phyloP scores from a whole-genome alignment of 2,888 invertebrate genomes.

The Erebia ligea region DNA sequence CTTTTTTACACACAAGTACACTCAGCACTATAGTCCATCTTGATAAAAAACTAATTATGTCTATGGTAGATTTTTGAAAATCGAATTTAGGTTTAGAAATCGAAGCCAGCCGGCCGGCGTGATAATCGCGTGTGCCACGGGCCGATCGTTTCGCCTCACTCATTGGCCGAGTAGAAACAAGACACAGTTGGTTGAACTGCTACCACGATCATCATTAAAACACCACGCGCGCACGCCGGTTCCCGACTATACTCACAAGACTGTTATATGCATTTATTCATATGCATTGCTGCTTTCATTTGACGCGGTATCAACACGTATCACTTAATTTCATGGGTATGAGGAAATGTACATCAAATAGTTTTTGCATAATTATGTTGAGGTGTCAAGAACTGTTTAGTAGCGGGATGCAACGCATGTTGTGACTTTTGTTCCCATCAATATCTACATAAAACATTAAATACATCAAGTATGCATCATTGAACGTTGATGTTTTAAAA shows the following conservation, averaged over 20 bases:
- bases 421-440: conserved; percentile 8
- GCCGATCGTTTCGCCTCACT: conserved; percentile 40
- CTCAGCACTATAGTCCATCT: background rate
- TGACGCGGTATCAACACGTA: background rate
- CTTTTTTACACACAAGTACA: conserved; percentile 3
- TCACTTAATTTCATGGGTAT: background rate
- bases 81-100: conserved; percentile 34
- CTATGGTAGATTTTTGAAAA: conserved; percentile 26
- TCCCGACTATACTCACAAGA: conserved; percentile 41
- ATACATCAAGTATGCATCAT: background rate
- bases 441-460: background rate
- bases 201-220: conserved; percentile 59
- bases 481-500: background rate
- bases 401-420: conserved; percentile 43
- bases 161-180: conserved; percentile 38
- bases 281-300: conserved; percentile 43
- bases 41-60: background rate
- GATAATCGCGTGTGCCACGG: conserved; percentile 39
- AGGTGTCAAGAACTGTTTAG: conserved; percentile 15
- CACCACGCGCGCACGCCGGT: conserved; percentile 69
- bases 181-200: conserved; percentile 34
- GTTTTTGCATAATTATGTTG: conserved; percentile 7
- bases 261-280: conserved; percentile 34
- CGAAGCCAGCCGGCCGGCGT: conserved; percentile 35
- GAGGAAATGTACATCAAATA: conserved; percentile 6